Base-by-base conservation (phyloP, 2,888 invertebrate genomes). In the Chrysotoxum bicinctum region DNA sequence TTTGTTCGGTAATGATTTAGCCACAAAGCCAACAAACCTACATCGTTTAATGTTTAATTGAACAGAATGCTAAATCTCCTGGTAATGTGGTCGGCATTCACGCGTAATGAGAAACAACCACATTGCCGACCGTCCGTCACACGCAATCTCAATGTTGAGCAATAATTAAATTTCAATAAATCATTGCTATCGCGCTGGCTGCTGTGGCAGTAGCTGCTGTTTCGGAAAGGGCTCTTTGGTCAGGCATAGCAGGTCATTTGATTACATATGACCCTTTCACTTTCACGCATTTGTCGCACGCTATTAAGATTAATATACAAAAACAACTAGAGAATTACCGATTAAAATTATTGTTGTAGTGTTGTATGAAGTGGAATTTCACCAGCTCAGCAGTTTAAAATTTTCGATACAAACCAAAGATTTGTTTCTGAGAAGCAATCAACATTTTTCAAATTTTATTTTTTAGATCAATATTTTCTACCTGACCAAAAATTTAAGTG, bases 121-220 rank as follows among this genome's bases (percentile, higher is more conserved):
- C 23, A 26, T 5, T 10, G 19, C 9, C 8, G n/a, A 12, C 6
- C 2, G 23, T 26, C 64, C 32, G 40, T 54, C 62, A 54, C 80
- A 76, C 60, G 66, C 68, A 73, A 35, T 35, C 37, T 12, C 12
- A 35, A 21, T 32, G 68, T 80, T 80, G 40, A 32, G 70, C 37
- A 75, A 84, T 84, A 79, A 83, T 74, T 78, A 74, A 84, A 76
- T 80, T 72, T 60, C 75, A 66, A 79, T 84, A 80, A 79, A 69
- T 78, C 78, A 62, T 74, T 56, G 54, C 48, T 70, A 69, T 60
- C 58, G 58, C 64, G 54, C 30, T 45, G 14, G 45, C 56, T 10
- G 12, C 1, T 6, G n/a, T 62, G 50, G 26, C 70, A 66, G 35
- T 60, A 37, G 37, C 58, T 21, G 9, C 26, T 35, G 32, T 30